Base-by-base conservation (phyloP, 2,797 vertebrate genomes). In the Sardinella longiceps region DNA sequence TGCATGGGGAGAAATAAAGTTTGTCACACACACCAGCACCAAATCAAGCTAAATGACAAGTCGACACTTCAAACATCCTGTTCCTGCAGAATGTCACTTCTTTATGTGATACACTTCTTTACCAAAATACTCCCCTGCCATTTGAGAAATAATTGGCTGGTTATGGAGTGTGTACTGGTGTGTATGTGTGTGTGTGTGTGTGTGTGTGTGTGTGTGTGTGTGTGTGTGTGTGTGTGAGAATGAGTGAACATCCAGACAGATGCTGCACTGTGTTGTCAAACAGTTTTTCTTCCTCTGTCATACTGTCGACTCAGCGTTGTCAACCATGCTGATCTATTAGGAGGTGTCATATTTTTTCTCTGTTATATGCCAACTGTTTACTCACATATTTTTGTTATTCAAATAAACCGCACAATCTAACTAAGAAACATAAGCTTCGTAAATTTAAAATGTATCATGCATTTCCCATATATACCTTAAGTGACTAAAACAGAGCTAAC, bases 131-230 rank as follows among this genome's bases (percentile, higher is more conserved):
- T 93, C 94, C 93, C 92, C 86, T 93, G 93, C 92, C 93, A 93
- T 93, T 94, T 94, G 91, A 92, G 89, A 94, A 94, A 94, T 95
- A 94, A 95, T 95, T 95, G 94, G 93, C 92, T 90, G 87, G 90
- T 89, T 92, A 70, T 14, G 43, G 66, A 63, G 60, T 80, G 46
- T 80, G 56, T 63, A 7, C 58, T 1, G n/a, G 28, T 66, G 25
- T 66, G 63, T 66, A 28, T 30, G 9, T 30, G 63, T 25, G 58
- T 63, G 3, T 60, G 20, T 60, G 20, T 14, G 4, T 23, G 56
- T 63, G 6, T 63, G 60, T 63, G 60, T 11, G 25, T 25, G 25
- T n/a, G 28, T 66, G 25, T 66, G 63, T 66, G 28, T 30, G 9
- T 30, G 63, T 25, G 58, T 63, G 3, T 60, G 20, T 60, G 20